Evolutionary conservation across 2,888 invertebrate genomes (phyloP), one percentile per base, ranked within the genome.

Genomic region (Ecliptopera silaceata): DNA sequence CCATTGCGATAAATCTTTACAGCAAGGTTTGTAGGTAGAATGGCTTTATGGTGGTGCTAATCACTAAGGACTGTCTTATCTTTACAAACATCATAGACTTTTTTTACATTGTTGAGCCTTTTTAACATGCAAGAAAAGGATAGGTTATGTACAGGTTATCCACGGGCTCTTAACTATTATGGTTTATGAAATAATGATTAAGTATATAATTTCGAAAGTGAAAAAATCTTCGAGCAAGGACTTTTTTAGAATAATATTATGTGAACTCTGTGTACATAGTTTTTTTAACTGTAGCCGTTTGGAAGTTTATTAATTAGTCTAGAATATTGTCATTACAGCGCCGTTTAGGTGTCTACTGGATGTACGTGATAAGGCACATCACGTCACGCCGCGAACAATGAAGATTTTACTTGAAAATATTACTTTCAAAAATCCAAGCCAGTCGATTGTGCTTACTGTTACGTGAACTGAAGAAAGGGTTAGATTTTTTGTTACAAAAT

Each of bases 401-500:
- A 32, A 44, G 31, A 51, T 47, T 47, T 50, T 59, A 45, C 52
- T 53, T 56, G 59, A 52, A 47, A 49, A 49, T 43, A 47, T 62
- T 52, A 32, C 56, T 50, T 56, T 46, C 34, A 17, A 44, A 71
- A 67, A 55, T 63, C 60, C 50, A 68, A 73, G 78, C 79, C 70
- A 73, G 73, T 74, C 75, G 67, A 79, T 86, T 86, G 81, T 75
- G 66, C 63, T 71, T 68, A 79, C 72, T 80, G 79, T 86, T 82
- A 84, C 81, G 77, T 80, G 80, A 81, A 79, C 66, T 66, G 69
- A 82, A 80, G 82, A 80, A 79, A 81, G 79, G 82, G 80, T 81
- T 73, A 68, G 70, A 70, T 84, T 86, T 84, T 85, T 78, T 78
- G 74, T 82, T 53, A 77, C 79, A 71, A 80, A 84, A 83, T 77